These are phyloP conservation scores for Dysdera silvatica DNA, from an alignment of 1,140 invertebrate genomes.

Conservation along the genomic window DNA sequence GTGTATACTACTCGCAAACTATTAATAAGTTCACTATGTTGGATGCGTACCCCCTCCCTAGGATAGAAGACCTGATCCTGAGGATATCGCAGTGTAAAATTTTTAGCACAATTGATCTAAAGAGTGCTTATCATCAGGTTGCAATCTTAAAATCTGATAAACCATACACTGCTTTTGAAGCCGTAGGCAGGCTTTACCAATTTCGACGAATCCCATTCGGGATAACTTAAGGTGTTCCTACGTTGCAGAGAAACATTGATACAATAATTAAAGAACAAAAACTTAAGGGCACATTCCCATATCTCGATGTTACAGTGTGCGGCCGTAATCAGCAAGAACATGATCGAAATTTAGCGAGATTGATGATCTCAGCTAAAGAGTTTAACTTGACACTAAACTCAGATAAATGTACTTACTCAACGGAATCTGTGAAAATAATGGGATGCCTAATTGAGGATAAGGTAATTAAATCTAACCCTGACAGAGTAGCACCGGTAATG, in stretches of 20 bases:
- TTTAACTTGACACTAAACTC: slow-evolving; percentile 14
- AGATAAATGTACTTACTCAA: slow-evolving; percentile 6
- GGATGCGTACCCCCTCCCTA: slow-evolving; percentile 21
- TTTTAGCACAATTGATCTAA: slow-evolving; percentile 38
- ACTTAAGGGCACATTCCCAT: slow-evolving; percentile 22
- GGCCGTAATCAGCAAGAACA: slow-evolving; percentile 13
- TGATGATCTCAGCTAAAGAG: slow-evolving; percentile 8
- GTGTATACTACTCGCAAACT: slow-evolving; percentile 25
- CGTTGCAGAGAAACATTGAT: slow-evolving; percentile 42
- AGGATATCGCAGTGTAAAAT: slow-evolving; percentile 5
- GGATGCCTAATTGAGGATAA: slow-evolving; percentile 13
- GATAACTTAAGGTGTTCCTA: slow-evolving; percentile 32
- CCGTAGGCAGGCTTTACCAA: slow-evolving; percentile 33
- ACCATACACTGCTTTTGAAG: slow-evolving; percentile 34
- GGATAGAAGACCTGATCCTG: slow-evolving; percentile 19
- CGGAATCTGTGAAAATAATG: slow-evolving; percentile 10
- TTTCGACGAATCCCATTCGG: slow-evolving; percentile 42
- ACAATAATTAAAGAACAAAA: slow-evolving; percentile 37
- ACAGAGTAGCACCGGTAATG: too few relatives aligned
- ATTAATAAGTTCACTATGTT: slow-evolving; percentile 22
- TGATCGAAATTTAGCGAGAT: slow-evolving; percentile 9
- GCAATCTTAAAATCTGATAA: slow-evolving; percentile 30
- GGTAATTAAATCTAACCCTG: too few relatives aligned
- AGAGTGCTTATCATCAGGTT: slow-evolving; percentile 39
- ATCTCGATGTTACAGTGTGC: slow-evolving; percentile 32